Evolutionary conservation across 2,113 vertebrate species (phyloP).

Genomic region (Agapornis roseicollis): DNA sequence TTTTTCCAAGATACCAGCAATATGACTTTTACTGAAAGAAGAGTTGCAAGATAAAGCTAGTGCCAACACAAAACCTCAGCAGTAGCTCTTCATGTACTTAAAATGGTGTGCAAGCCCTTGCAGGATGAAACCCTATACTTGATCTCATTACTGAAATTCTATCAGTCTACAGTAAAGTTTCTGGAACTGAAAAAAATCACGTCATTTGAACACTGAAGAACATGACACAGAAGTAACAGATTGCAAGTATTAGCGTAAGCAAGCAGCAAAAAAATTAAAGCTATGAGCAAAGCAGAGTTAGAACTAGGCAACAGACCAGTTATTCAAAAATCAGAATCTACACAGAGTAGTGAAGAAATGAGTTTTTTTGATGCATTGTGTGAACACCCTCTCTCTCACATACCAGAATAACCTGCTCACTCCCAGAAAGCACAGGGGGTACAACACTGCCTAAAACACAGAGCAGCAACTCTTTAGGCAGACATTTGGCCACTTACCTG

Average conservation of each 20-base stretch:
- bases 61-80: neutral
- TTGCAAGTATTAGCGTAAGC: neutral
- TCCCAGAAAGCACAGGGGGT: neutral
- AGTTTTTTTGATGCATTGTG: neutral
- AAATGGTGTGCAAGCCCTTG: neutral
- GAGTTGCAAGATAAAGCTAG: neutral
- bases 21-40: neutral
- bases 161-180: neutral
- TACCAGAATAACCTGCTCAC: neutral
- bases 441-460: neutral
- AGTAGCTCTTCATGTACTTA: neutral
- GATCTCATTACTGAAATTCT: neutral
- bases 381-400: neutral
- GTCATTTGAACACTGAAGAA: neutral
- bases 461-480: neutral
- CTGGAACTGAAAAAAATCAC: neutral
- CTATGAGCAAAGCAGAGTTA: neutral
- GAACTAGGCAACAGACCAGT: neutral
- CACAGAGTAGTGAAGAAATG: neutral
- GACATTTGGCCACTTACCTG: neutral
- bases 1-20: neutral
- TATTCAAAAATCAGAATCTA: neutral
- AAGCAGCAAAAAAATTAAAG: neutral
- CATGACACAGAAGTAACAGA: neutral
- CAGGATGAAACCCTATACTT: neutral